Conservation (phyloP, 2,113 vertebrate species). For the Amblyornis subalaris region DNA sequence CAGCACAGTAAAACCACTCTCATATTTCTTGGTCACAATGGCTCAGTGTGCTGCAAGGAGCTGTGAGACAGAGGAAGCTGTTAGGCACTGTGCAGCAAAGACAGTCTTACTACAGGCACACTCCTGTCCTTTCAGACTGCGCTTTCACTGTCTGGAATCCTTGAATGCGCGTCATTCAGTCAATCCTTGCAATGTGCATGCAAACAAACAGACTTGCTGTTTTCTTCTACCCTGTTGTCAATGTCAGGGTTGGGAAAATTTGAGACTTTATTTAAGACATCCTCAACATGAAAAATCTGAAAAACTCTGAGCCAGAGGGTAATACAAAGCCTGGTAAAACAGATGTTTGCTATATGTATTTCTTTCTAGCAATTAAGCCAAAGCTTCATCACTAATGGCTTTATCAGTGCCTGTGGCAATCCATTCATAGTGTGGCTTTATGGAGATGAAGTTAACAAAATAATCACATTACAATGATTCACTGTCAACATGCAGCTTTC, state of each 20-base stretch:
- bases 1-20: neutral
- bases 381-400: slow-evolving; percentile 10
- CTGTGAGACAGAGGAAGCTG: neutral
- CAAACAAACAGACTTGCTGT: neutral
- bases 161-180: too few relatives aligned
- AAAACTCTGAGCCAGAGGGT: neutral
- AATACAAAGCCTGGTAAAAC: slow-evolving; percentile 8
- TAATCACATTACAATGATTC: neutral
- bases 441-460: slow-evolving; percentile 24
- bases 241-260: neutral
- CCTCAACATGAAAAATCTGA: neutral
- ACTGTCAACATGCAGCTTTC: slow-evolving; percentile 9
- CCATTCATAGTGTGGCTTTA: neutral
- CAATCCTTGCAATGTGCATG: neutral
- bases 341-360: slow-evolving; percentile 14
- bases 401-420: slow-evolving; percentile 48
- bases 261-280: neutral
- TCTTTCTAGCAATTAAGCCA: slow-evolving; percentile 21
- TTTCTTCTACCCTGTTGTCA: neutral
- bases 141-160: neutral
- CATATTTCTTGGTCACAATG: neutral
- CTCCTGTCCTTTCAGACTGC: neutral
- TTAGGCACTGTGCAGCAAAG: neutral
- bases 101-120: neutral
- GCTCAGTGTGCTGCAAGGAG: neutral